Evolutionary conservation across 1,140 invertebrate species (phyloP), one percentile per base, ranked within the genome.

Genomic region (Drosophila quadrilineata): DNA sequence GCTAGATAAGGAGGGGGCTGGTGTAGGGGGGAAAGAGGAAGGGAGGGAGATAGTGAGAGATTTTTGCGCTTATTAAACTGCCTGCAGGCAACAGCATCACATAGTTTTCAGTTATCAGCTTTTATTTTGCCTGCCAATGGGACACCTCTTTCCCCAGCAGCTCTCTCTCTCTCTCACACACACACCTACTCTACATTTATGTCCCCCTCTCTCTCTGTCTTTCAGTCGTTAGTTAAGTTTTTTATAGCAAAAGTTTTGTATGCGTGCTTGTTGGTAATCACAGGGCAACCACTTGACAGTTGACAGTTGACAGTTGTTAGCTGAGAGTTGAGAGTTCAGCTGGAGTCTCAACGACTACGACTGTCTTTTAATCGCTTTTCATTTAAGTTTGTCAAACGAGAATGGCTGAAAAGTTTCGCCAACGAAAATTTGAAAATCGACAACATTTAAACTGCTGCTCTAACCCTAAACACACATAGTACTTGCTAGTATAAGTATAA

Each of bases 241-340:
- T n/a, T n/a, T n/a, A n/a, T n/a, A n/a, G 21, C 45, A 38, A 58
- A 58, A 58, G n/a, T 58, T 58, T 58, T 36, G n/a, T 28, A 14
- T 3, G 19, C 19, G 17, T 9, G 12, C 0, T 3, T 9, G n/a
- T n/a, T n/a, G n/a, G n/a, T n/a, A n/a, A n/a, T n/a, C n/a, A n/a
- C n/a, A 17, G 3, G 2, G 6, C 24, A 45, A 58, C 22, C 9
- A 28, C 31, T 49, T 35, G 12, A 26, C 35, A 19, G n/a, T n/a
- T n/a, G n/a, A n/a, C n/a, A n/a, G n/a, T n/a, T n/a, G n/a, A n/a
- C n/a, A n/a, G n/a, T n/a, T n/a, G n/a, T n/a, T n/a, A n/a, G n/a
- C n/a, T n/a, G 6, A 14, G 12, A 36, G 31, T 33, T 33, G 9
- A 33, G 14, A 17, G 40, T 43, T 43, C 4, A 26, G 10, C 6